phyloP scores from a whole-genome alignment of 1,140 invertebrate genomes.

The Papilio aristodemus region DNA sequence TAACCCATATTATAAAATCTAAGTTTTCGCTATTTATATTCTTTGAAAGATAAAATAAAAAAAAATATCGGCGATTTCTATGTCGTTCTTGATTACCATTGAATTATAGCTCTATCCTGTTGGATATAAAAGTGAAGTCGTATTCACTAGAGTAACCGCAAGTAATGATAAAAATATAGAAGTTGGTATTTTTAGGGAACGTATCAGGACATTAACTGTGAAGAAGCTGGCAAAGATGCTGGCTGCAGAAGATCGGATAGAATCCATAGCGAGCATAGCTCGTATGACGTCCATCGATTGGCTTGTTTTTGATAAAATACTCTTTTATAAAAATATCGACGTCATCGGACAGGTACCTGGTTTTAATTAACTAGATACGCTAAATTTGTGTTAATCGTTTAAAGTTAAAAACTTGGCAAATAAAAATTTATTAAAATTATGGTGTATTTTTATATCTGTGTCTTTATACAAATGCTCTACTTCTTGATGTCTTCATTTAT shows the following conservation, averaged over 20 bases:
- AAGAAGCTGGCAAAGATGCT: constrained; percentile 61
- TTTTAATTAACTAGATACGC: constrained; percentile 4
- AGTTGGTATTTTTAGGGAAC: constrained; percentile 48
- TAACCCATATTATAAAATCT: too few species aligned
- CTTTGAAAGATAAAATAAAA: too few species aligned
- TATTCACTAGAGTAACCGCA: background rate
- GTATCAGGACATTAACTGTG: constrained; percentile 57
- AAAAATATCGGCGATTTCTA: background rate
- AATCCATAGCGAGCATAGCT: constrained; percentile 45
- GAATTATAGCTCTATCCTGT: background rate
- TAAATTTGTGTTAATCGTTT: too few species aligned
- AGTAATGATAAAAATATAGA: background rate
- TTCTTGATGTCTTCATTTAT: too few species aligned
- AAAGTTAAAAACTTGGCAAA: too few species aligned
- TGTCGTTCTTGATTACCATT: background rate
- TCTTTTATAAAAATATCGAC: constrained; percentile 65
- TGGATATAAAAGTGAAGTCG: background rate
- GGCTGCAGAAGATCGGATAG: constrained; percentile 46
- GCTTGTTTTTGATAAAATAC: constrained; percentile 61
- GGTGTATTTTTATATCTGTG: too few species aligned
- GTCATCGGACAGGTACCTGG: constrained; percentile 59
- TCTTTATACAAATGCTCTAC: too few species aligned
- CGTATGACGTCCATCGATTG: constrained; percentile 63
- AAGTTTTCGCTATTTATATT: too few species aligned
- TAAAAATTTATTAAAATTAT: too few species aligned